phyloP scores from a whole-genome alignment of 2,113 vertebrate genomes.

The Carassius auratus region DNA sequence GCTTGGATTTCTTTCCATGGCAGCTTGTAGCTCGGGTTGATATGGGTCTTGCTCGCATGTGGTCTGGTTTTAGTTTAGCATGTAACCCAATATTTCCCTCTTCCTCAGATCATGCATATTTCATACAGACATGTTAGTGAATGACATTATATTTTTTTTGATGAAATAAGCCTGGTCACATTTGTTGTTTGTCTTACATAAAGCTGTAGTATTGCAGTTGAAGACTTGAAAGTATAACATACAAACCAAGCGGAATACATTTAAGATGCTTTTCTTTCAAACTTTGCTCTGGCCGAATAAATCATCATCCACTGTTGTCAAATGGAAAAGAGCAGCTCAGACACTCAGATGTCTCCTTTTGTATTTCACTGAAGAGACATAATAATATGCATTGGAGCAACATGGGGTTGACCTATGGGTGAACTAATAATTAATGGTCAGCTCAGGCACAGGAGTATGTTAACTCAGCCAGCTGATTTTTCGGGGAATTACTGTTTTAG shows the following conservation, averaged over 20 bases:
- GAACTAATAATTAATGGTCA: not conserved
- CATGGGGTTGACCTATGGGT: not conserved
- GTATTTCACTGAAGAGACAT: not conserved
- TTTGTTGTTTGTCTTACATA: not conserved
- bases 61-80: not conserved
- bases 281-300: not conserved
- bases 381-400: not conserved
- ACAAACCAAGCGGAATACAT: not conserved
- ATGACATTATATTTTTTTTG: not conserved
- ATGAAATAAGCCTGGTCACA: not conserved
- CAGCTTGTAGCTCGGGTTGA: not conserved
- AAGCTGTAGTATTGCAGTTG: not conserved
- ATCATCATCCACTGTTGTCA: not conserved
- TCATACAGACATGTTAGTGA: not conserved
- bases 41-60: conserved; percentile 9
- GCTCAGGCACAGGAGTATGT: not conserved
- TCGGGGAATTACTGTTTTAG: not conserved
- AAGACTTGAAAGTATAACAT: not conserved
- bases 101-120: conserved; percentile 3
- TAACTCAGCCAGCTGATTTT: not conserved
- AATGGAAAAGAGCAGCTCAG: not conserved
- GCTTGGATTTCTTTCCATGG: conserved; percentile 7
- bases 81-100: conserved; percentile 31
- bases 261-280: not conserved
- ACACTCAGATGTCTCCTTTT: not conserved